phyloP scores from a whole-genome alignment of 1,140 invertebrate genomes.

The Anastrepha ludens region DNA sequence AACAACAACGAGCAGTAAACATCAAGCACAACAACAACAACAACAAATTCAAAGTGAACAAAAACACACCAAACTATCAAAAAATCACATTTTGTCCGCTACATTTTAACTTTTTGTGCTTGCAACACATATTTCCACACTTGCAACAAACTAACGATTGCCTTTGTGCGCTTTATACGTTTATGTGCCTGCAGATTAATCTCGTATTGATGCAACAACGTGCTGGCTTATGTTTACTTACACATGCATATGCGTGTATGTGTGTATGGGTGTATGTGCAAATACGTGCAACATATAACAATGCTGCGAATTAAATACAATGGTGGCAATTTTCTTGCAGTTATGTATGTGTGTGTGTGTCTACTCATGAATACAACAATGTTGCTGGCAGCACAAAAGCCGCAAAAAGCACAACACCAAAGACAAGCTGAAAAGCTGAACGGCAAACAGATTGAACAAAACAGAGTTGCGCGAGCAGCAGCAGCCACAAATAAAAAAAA shows the following conservation, averaged over 20 bases:
- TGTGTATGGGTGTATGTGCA: no score
- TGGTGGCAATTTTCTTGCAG: conserved; percentile 24
- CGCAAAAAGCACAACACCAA: not conserved
- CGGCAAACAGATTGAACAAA: not conserved
- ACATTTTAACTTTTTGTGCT: not conserved
- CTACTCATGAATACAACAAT: not conserved
- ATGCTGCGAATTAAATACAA: conserved; percentile 5
- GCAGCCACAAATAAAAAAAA: not conserved
- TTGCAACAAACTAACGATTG: not conserved
- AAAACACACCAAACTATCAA: not conserved
- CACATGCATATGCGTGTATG: no score
- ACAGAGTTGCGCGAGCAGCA: not conserved
- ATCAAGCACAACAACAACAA: not conserved
- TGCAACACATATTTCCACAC: conserved; percentile 7
- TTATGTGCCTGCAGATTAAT: not conserved
- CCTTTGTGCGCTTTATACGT: not conserved
- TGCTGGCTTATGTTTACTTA: no score
- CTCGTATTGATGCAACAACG: not conserved
- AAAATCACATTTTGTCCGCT: no score
- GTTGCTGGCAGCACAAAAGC: not conserved
- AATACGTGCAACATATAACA: conserved; percentile 27
- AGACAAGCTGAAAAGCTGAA: not conserved
- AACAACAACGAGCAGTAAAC: not conserved
- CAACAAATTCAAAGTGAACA: not conserved
- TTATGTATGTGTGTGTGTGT: not conserved